A percentile compares a stretch with the other conserved stretches of the same genome.
Evolutionary conservation across 2,888 invertebrate genomes (phyloP).

Genomic region (Orthosia cruda): DNA sequence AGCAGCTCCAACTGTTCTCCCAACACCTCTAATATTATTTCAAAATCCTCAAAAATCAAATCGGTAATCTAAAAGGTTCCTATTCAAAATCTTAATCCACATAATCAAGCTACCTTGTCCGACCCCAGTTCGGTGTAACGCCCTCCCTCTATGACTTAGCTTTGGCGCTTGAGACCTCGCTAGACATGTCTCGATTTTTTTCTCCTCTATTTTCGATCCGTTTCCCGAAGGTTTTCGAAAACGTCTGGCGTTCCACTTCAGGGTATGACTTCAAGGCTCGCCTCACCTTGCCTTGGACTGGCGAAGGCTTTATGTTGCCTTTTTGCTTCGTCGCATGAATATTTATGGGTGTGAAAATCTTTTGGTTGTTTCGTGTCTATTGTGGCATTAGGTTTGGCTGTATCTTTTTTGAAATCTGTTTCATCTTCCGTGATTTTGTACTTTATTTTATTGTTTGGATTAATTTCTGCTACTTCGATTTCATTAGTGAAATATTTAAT

Average conservation of each 20-base stretch:
- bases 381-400: constrained; percentile 3
- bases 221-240: constrained; percentile 86
- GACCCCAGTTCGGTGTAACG: constrained; percentile 77
- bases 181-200: constrained; percentile 91
- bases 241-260: constrained; percentile 89
- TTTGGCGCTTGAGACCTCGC: constrained; percentile 87
- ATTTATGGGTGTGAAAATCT: constrained; percentile 62
- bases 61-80: no score
- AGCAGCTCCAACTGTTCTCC: not conserved
- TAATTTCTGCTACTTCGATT: not conserved
- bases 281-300: constrained; percentile 72
- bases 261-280: constrained; percentile 78
- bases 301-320: constrained; percentile 66
- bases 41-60: no score
- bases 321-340: constrained; percentile 72
- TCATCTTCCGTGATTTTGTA: not conserved
- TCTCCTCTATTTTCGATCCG: constrained; percentile 90
- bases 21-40: no score
- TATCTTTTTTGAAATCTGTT: constrained; percentile 4
- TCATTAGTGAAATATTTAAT: not conserved
- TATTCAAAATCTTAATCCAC: not conserved
- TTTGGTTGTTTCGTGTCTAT: constrained; percentile 50
- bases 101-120: constrained; percentile 4
- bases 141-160: constrained; percentile 77
- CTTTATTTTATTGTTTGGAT: no score